A percentile compares a stretch with the other conserved stretches of the same genome.
phyloP scores from a whole-genome alignment of 2,113 vertebrate species.

The Forbesichthys agassizii region DNA sequence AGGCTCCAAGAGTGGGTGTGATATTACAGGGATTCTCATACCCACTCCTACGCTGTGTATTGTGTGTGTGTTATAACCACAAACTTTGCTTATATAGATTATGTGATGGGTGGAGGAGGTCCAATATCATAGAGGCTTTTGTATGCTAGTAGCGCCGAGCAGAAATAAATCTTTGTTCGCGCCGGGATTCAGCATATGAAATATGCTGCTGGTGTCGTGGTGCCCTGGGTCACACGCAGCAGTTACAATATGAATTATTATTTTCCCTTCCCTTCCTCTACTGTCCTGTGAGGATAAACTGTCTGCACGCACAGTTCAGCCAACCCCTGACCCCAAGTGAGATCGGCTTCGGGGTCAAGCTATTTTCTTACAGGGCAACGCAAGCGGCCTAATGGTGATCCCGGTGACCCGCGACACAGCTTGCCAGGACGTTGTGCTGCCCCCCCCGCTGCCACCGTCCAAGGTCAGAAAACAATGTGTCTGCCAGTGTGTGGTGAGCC shows the following conservation, averaged over 20 bases:
- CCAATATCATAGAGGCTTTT: conserved; percentile 5
- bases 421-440: conserved; percentile 10
- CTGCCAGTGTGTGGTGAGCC: not conserved
- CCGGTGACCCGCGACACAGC: conserved; percentile 22
- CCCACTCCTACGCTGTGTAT: not conserved
- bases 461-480: conserved; percentile 23
- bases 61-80: not conserved
- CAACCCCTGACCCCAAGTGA: conserved; percentile 40
- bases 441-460: not conserved
- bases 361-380: conserved; percentile 34
- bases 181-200: conserved; percentile 9
- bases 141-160: conserved; percentile 1
- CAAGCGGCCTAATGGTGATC: conserved; percentile 19
- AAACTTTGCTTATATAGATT: not conserved
- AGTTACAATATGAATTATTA: conserved; percentile 18
- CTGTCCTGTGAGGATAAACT: not conserved
- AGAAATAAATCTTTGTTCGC: conserved; percentile 37
- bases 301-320: conserved; percentile 23
- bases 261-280: not conserved
- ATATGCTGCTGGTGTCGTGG: conserved; percentile 35
- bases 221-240: conserved; percentile 42
- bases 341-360: conserved; percentile 28
- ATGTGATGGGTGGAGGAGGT: not conserved
- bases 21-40: conserved; percentile 9
- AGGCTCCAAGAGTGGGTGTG: not conserved